Conservation (phyloP, 1,140 invertebrate species). For the Caenorhabditis inopinata region DNA sequence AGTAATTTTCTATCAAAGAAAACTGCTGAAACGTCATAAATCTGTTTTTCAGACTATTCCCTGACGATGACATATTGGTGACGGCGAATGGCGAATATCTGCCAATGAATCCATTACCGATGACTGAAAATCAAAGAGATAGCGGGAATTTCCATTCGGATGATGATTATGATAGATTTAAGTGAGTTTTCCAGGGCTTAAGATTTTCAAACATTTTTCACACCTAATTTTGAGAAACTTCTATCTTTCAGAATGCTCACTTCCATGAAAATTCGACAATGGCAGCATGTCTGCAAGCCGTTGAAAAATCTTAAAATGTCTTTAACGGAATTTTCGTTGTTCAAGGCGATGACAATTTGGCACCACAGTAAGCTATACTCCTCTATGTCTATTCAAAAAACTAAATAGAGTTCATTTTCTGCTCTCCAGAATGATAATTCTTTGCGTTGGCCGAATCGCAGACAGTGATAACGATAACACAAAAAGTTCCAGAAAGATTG, state of each 20-base stretch:
- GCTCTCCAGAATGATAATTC: too few relatives aligned
- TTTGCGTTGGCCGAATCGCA: too few relatives aligned
- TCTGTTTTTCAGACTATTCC: slow-evolving; percentile 11
- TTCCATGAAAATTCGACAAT: not conserved
- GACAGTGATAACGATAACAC: too few relatives aligned
- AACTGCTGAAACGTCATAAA: too few relatives aligned
- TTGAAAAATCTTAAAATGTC: not conserved
- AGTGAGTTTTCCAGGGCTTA: too few relatives aligned
- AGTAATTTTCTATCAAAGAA: too few relatives aligned
- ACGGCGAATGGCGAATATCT: not conserved
- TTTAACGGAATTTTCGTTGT: not conserved
- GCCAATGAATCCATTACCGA: not conserved
- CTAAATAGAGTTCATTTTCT: too few relatives aligned
- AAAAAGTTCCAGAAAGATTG: too few relatives aligned
- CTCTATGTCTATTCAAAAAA: too few relatives aligned
- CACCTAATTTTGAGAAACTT: too few relatives aligned
- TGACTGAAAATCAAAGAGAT: not conserved
- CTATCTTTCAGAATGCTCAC: not conserved
- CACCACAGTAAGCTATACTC: not conserved
- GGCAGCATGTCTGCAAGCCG: not conserved
- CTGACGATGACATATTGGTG: not conserved
- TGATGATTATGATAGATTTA: slow-evolving; percentile 12
- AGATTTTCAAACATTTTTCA: too few relatives aligned
- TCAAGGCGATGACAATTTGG: slow-evolving; percentile 5
- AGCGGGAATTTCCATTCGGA: not conserved